Evolutionary conservation across 2,888 invertebrate species (phyloP).

Genomic region (Smittia aterrima): DNA sequence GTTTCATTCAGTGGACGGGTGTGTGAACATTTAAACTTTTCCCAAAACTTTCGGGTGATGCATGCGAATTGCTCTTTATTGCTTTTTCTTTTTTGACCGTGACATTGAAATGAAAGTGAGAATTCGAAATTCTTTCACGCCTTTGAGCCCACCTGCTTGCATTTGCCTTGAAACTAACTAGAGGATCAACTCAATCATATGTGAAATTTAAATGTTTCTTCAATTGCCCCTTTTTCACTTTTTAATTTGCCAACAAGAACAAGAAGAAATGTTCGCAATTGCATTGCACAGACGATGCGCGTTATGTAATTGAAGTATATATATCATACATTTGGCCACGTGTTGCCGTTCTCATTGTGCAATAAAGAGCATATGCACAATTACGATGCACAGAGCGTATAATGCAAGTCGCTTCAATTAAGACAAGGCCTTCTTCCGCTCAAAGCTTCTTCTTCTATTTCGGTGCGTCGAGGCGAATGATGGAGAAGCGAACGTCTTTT

Average conservation of each 20-base stretch:
- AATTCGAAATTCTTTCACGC: slow-evolving; percentile 15
- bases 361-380: slow-evolving; percentile 38
- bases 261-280: neutral
- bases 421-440: slow-evolving; percentile 29
- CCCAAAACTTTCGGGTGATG: neutral
- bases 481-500: neutral
- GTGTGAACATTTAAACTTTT: neutral
- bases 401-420: slow-evolving; percentile 35
- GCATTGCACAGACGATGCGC: slow-evolving; percentile 6
- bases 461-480: neutral
- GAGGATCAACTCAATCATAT: slow-evolving; percentile 32
- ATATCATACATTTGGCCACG: slow-evolving; percentile 28
- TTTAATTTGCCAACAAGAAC: neutral
- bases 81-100: slow-evolving; percentile 28
- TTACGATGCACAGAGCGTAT: slow-evolving; percentile 40
- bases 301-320: slow-evolving; percentile 12
- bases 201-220: slow-evolving; percentile 23
- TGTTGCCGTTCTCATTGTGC: slow-evolving; percentile 37
- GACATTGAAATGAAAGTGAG: slow-evolving; percentile 41
- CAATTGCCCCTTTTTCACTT: neutral
- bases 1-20: too few relatives aligned
- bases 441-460: neutral
- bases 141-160: slow-evolving; percentile 27
- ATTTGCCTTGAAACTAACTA: neutral
- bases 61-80: neutral